These are phyloP conservation scores for Castor canadensis DNA, from an alignment of 2,113 vertebrate genomes.

Conservation along the genomic window DNA sequence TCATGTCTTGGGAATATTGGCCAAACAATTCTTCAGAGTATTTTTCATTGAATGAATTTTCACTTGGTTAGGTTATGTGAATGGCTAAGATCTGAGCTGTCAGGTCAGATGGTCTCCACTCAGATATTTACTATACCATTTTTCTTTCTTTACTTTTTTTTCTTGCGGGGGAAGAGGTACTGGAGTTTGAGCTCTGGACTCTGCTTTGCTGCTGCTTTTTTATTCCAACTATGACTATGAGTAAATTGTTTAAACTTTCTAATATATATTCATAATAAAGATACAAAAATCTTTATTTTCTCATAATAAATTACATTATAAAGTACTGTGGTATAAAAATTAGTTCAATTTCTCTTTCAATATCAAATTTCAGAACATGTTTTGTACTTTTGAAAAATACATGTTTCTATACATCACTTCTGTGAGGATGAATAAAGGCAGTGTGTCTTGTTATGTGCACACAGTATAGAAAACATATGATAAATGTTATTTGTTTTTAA, in stretches of 20 bases:
- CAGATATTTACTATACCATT: not conserved
- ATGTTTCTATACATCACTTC: not conserved
- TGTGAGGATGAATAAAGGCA: not conserved
- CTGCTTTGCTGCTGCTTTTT: no score
- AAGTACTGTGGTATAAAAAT: not conserved
- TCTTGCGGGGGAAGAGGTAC: no score
- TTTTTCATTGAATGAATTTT: conserved; percentile 6
- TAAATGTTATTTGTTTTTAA: not conserved
- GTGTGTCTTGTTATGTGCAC: not conserved
- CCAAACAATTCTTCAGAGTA: not conserved
- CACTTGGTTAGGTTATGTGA: not conserved
- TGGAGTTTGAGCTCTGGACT: no score
- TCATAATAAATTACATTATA: not conserved
- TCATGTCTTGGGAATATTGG: not conserved
- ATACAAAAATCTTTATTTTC: not conserved
- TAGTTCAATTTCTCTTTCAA: not conserved
- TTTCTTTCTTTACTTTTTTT: no score
- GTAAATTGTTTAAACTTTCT: not conserved
- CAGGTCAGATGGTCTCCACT: not conserved
- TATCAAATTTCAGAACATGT: not conserved
- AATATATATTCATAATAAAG: not conserved
- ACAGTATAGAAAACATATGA: not conserved
- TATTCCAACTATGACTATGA: not conserved
- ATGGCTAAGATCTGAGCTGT: not conserved
- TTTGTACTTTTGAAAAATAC: not conserved